Evolutionary conservation across 2,113 vertebrate genomes (phyloP).

Genomic region (Lonchura striata): DNA sequence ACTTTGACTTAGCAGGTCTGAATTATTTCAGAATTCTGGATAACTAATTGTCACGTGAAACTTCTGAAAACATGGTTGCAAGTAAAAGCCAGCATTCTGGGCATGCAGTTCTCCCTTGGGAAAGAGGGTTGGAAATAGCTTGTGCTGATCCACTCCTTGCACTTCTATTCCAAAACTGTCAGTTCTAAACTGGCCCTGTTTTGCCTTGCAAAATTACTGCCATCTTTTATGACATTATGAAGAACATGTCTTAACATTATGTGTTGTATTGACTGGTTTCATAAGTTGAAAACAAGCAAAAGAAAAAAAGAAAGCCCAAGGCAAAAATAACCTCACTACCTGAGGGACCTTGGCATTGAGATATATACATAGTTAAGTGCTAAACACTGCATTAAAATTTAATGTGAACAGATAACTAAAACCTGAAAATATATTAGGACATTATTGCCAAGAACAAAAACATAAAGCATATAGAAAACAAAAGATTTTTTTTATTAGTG

Average conservation of each 20-base stretch:
- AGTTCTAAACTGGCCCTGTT: background rate
- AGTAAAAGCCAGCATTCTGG: background rate
- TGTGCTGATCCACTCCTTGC: background rate
- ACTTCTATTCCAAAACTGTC: background rate
- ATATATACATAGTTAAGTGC: background rate
- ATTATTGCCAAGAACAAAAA: background rate
- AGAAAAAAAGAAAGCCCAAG: fast-evolving
- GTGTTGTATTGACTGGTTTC: background rate
- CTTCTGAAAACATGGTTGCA: background rate
- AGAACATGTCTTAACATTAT: background rate
- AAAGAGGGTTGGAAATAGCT: background rate
- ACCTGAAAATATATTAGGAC: background rate
- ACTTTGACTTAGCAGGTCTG: background rate
- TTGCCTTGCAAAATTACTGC: background rate
- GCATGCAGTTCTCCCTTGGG: background rate
- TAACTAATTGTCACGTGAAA: background rate
- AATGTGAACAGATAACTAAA: background rate
- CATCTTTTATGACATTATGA: background rate
- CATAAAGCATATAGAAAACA: background rate
- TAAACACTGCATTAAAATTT: background rate
- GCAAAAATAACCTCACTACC: background rate
- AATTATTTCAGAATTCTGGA: background rate
- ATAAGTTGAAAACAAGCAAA: background rate
- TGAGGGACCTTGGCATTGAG: background rate
- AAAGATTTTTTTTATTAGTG: background rate